A percentile compares a stretch with the other conserved stretches of the same genome.
Evolutionary conservation across 2,113 vertebrate genomes (phyloP).

Genomic region (Cynopterus brachyotis): DNA sequence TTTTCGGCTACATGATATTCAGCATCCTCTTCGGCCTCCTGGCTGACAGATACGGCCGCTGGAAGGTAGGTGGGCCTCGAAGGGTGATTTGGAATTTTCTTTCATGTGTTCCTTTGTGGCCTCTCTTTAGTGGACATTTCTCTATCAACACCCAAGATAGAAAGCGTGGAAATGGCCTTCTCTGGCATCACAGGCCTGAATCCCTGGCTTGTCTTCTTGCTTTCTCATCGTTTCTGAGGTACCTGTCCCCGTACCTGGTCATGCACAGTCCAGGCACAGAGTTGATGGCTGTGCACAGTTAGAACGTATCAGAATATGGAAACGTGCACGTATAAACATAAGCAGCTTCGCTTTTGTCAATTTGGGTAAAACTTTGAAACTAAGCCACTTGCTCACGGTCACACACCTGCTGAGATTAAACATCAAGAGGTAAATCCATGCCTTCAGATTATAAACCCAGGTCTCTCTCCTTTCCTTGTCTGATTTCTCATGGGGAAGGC

Average conservation of each 20-base stretch:
- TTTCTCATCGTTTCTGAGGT: neutral
- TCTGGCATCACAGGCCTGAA: too few relatives aligned
- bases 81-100: neutral
- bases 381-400: neutral
- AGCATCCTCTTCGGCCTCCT: conserved; percentile 91
- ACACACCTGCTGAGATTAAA: neutral
- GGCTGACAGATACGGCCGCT: conserved; percentile 93
- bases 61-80: conserved; percentile 88
- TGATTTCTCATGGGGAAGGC: neutral
- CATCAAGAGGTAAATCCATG: neutral
- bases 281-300: neutral
- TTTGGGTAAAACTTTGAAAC: neutral
- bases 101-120: neutral
- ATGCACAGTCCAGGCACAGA: neutral
- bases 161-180: neutral
- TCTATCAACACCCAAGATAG: neutral
- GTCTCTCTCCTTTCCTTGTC: neutral
- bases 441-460: neutral
- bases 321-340: neutral
- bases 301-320: neutral
- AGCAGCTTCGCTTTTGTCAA: neutral
- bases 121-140: neutral
- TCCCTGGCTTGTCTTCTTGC: neutral
- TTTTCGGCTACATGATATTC: conserved; percentile 95
- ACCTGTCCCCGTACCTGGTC: neutral